These are phyloP conservation scores for Drosophila barbarae DNA, from an alignment of 2,888 invertebrate genomes.

Conservation along the genomic window DNA sequence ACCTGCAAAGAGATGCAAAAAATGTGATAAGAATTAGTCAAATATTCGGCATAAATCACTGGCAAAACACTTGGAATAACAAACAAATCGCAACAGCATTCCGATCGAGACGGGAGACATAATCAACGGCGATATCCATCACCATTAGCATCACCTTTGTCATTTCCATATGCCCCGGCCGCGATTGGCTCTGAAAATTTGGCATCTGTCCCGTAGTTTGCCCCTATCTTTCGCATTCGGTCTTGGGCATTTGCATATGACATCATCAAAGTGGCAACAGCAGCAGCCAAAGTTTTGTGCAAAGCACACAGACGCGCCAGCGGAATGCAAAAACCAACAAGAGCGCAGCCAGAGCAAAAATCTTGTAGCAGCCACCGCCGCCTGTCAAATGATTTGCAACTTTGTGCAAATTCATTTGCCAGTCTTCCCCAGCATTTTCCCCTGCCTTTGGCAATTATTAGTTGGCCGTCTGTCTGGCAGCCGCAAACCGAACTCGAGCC, in stretches of 20 bases:
- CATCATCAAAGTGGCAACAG: constrained; percentile 57
- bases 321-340: constrained; percentile 42
- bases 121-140: constrained; percentile 37
- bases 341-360: constrained; percentile 39
- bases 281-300: constrained; percentile 51
- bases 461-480: constrained; percentile 54
- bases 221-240: constrained; percentile 12
- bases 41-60: constrained; percentile 31
- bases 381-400: constrained; percentile 69
- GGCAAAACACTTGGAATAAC: constrained; percentile 7
- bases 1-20: constrained; percentile 58
- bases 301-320: constrained; percentile 51
- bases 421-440: constrained; percentile 22
- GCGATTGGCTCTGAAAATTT: constrained; percentile 47
- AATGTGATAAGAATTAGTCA: constrained; percentile 43
- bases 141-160: constrained; percentile 65
- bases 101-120: constrained; percentile 28
- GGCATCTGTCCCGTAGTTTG: constrained; percentile 23
- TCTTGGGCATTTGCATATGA: constrained; percentile 62
- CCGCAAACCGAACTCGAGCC: constrained; percentile 40
- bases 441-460: constrained; percentile 56
- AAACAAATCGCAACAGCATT: constrained; percentile 35
- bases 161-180: constrained; percentile 64
- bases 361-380: constrained; percentile 41
- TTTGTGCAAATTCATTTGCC: constrained; percentile 66